Percentiles rank a stretch among this genome's conserved stretches.
Evolutionary conservation across 2,797 vertebrate species (phyloP).

Genomic region (Ptychobarbus kaznakovi): DNA sequence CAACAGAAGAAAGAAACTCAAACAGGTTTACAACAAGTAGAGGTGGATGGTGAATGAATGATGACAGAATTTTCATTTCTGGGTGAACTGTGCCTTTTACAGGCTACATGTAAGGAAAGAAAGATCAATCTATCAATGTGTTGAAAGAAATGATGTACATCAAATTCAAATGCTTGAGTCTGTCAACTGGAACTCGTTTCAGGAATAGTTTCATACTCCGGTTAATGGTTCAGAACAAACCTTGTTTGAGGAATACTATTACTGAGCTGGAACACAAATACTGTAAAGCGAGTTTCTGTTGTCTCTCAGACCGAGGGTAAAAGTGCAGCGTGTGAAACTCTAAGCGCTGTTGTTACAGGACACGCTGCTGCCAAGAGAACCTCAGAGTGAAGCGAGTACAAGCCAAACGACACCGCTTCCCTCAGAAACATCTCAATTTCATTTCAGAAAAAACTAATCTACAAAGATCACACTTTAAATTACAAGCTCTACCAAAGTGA

Average conservation of each 20-base stretch:
- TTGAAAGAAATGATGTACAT: too few relatives aligned
- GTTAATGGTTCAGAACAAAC: not conserved
- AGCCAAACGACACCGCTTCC: not conserved
- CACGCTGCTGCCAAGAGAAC: not conserved
- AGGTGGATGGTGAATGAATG: not conserved
- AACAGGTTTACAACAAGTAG: not conserved
- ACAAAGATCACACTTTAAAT: not conserved
- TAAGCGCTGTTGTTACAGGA: not conserved
- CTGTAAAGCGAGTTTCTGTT: not conserved
- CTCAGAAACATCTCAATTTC: not conserved
- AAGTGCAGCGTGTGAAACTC: constrained; percentile 2
- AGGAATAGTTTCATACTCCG: not conserved
- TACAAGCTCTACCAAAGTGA: not conserved
- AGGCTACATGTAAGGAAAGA: not conserved
- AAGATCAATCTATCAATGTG: not conserved
- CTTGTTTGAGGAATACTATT: not conserved
- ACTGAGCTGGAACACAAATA: not conserved
- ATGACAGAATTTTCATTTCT: not conserved
- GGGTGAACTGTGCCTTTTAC: not conserved
- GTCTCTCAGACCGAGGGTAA: not conserved
- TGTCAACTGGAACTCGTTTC: not conserved
- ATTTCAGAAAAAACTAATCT: not conserved
- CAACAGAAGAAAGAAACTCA: not conserved
- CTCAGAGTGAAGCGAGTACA: not conserved
- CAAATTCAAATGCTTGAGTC: not conserved